These are phyloP conservation scores for Ceratotherium simum DNA, from an alignment of 2,113 vertebrate genomes.

Conservation along the genomic window DNA sequence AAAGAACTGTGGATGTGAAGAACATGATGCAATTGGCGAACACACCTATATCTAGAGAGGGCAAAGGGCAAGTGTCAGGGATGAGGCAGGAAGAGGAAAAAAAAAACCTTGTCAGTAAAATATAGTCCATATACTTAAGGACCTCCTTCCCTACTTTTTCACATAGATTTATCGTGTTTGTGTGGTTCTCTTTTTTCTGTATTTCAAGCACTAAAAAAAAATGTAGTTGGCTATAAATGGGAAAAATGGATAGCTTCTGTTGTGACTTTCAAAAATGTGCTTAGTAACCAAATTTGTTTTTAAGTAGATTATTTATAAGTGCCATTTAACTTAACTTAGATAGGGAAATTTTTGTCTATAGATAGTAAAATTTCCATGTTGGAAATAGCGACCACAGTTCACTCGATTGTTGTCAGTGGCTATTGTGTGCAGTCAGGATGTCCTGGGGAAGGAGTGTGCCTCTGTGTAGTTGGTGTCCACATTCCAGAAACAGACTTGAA, in stretches of 20 bases:
- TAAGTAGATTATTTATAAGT: conserved; percentile 74
- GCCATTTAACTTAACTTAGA: conserved; percentile 70
- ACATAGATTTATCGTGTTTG: conserved; percentile 4
- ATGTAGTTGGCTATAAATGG: conserved; percentile 17
- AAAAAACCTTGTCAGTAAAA: background rate
- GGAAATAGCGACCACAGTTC: conserved; percentile 88
- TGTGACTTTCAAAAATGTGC: conserved; percentile 56
- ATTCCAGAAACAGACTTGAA: conserved; percentile 81
- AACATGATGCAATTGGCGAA: background rate
- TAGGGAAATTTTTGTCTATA: conserved; percentile 86
- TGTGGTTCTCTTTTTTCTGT: conserved; percentile 18
- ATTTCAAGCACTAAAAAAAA: conserved; percentile 7
- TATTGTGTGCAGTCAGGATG: conserved; percentile 98
- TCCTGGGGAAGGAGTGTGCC: conserved; percentile 93
- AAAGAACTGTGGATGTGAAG: background rate
- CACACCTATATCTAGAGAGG: background rate
- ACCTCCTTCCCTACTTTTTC: background rate
- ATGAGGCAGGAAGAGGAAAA: conserved; percentile 41
- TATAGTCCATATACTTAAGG: background rate
- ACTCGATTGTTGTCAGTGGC: conserved; percentile 90
- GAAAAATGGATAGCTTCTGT: conserved; percentile 36
- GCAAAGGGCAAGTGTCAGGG: background rate
- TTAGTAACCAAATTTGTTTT: conserved; percentile 76
- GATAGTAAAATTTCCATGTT: conserved; percentile 90
- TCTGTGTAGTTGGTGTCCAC: conserved; percentile 83